Base-by-base conservation (phyloP, 2,797 vertebrate genomes). In the Enteromius viviparus region DNA sequence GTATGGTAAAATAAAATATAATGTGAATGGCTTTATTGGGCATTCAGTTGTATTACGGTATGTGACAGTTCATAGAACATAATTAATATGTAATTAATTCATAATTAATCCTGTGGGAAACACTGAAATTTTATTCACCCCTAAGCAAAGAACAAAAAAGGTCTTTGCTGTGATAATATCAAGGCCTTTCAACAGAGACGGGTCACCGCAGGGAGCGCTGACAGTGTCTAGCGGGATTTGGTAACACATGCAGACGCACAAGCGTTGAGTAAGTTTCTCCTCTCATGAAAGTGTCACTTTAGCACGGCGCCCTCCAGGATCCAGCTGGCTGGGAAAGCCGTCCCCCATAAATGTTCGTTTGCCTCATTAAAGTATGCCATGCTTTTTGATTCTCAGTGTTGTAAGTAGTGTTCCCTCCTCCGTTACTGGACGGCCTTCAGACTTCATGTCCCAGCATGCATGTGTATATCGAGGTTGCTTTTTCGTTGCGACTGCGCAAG, bases 281-380 rank as follows among this genome's bases (percentile, higher is more conserved):
- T 84, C 77, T 89, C 66, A 88, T 93, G 91, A 94, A 93, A 92
- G 89, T 92, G 88, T 92, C 84, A 88, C 89, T 89, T 84, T 84
- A 77, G 88, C 66, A 76, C 65, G 66, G 86, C 86, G 84, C 78
- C 65, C 51, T 87, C 53, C 34, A 10, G 10, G 83, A 84, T 91
- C 90, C 92, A 92, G 87, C 89, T 92, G 92, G 90, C 88, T 66
- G 32, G 58, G 42, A 86, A 74, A 66, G 60, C 71, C 21, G 72
- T 82, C 85, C 84, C 83, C 86, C 77, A 91, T 92, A 94, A 94
- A 94, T 90, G 91, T 91, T 88, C 42, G 21, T 88, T 87, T 88
- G 88, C 88, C 90, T 90, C 89, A 89, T 93, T 91, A 92, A 93
- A 92, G 53, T 76, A 72, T 89, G 86, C 88, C 90, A 88, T 87